phyloP scores from a whole-genome alignment of 1,140 invertebrate species.

The Pseudobourletiella spinata region DNA sequence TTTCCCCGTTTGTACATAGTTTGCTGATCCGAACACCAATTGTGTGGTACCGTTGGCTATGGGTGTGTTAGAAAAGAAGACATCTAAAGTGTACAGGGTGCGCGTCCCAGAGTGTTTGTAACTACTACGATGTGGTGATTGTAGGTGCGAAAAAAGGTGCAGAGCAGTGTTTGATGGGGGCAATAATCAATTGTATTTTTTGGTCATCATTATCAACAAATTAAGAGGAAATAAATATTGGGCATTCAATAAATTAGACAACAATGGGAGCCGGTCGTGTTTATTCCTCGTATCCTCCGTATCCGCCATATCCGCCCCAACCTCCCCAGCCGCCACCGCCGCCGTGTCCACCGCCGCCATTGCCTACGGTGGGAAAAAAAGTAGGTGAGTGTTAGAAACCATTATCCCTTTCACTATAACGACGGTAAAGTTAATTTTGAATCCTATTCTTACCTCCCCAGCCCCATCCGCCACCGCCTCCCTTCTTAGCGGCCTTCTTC shows the following conservation, averaged over 20 bases:
- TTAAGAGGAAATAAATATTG: slow-evolving; percentile 10
- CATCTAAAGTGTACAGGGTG: not conserved
- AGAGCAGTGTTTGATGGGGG: slow-evolving; percentile 4
- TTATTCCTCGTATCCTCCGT: slow-evolving; percentile 33
- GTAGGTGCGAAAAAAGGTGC: too few relatives aligned
- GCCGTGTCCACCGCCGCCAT: slow-evolving; percentile 15
- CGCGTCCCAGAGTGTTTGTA: not conserved
- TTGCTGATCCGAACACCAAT: too few relatives aligned
- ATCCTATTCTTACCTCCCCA: not conserved
- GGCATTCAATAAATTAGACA: slow-evolving; percentile 15
- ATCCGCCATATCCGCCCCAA: slow-evolving; percentile 19
- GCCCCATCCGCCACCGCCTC: slow-evolving; percentile 17
- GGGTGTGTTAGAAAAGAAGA: too few relatives aligned
- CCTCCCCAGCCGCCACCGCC: not conserved
- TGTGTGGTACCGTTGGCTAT: too few relatives aligned
- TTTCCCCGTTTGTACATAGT: too few relatives aligned
- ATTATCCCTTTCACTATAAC: too few relatives aligned
- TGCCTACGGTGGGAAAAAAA: not conserved
- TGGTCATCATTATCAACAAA: slow-evolving; percentile 20
- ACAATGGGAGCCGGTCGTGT: slow-evolving; percentile 1
- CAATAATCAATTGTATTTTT: slow-evolving; percentile 14
- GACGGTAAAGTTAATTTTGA: too few relatives aligned
- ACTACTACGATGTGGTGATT: not conserved
- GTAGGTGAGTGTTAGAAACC: not conserved
- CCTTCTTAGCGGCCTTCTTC: slow-evolving; percentile 25